Evolutionary conservation across 2,113 vertebrate genomes (phyloP).

Genomic region (Odocoileus hemionus): DNA sequence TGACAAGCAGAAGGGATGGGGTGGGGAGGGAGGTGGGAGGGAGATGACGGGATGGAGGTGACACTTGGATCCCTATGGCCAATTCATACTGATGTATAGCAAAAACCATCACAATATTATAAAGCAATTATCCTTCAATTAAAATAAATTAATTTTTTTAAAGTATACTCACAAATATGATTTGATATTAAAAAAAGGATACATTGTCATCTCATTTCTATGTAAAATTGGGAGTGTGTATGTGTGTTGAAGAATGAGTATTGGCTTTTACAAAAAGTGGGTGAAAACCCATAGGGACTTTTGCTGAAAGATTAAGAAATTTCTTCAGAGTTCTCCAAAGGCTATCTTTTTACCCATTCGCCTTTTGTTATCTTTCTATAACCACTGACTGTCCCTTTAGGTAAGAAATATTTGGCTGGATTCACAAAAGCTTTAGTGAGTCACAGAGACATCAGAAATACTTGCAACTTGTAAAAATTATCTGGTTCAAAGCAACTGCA

Average conservation of each 20-base stretch:
- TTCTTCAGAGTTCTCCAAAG: constrained; percentile 19
- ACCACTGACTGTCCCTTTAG: constrained; percentile 42
- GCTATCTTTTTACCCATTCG: not conserved
- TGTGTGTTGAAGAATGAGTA: not conserved
- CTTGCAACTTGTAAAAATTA: constrained; percentile 73
- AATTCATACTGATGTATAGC: not conserved
- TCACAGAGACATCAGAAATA: constrained; percentile 71
- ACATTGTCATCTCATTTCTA: not conserved
- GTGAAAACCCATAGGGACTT: not conserved
- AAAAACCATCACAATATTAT: not conserved
- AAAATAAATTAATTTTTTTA: not conserved
- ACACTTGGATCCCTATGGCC: not conserved
- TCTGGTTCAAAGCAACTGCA: constrained; percentile 62
- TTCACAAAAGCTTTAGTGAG: constrained; percentile 71
- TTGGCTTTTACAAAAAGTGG: not conserved
- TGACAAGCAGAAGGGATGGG: not conserved
- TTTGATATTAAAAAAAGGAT: not conserved
- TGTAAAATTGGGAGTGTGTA: not conserved
- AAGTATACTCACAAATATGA: not conserved
- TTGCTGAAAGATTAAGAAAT: constrained; percentile 5
- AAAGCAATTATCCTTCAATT: not conserved
- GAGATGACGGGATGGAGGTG: not conserved
- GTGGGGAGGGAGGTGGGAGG: not conserved
- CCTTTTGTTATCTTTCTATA: constrained; percentile 38
- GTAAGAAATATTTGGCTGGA: constrained; percentile 68